Evolutionary conservation across 2,888 invertebrate genomes (phyloP), one percentile per base, ranked within the genome.

Genomic region (Sturmia bella): DNA sequence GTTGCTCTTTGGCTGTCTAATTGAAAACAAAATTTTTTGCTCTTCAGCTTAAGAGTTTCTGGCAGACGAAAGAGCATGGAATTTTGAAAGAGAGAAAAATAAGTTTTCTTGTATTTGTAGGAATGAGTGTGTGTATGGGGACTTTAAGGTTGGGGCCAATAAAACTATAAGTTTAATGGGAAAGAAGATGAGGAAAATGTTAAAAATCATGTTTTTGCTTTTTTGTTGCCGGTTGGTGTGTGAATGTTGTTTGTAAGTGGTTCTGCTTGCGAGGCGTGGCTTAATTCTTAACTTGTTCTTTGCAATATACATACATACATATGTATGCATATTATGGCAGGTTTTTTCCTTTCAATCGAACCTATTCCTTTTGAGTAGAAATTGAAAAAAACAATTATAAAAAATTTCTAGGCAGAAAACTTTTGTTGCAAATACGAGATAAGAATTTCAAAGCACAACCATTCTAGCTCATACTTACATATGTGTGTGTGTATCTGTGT

Each of bases 351-450:
- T 56, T 21, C 61, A 61, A 61, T 54, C 76, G 32, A 50, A 21
- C 64, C 66, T 56, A 57, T 74, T 27, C 64, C 48, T 74, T 66
- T 48, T 32, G 9, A 32, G 32, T 9, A 32, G 7, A 32, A 32
- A 32, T 32, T 7, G 1, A 7, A 2, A n/a, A 19, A 61, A 74
- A 74, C 56, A 32, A 63, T 61, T n/a, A 43, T 15, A 54, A 43
- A 9, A 64, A 56, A 54, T 56, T 78, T 32, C 15, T 73, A 66
- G 72, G 78, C 78, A 66, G 50, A 73, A 79, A 73, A 79, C 45
- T 68, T 73, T 79, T 79, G 45, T 79, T 66, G 78, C 72, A 79
- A 73, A 66, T 41, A 64, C 66, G 66, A 59, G 72, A 72, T 79
- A 79, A 73, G 78, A 79, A 79, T 79, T 79, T 57, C 1, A n/a